Conservation (phyloP, 2,888 invertebrate species). For the Lycophotia porphyrea region DNA sequence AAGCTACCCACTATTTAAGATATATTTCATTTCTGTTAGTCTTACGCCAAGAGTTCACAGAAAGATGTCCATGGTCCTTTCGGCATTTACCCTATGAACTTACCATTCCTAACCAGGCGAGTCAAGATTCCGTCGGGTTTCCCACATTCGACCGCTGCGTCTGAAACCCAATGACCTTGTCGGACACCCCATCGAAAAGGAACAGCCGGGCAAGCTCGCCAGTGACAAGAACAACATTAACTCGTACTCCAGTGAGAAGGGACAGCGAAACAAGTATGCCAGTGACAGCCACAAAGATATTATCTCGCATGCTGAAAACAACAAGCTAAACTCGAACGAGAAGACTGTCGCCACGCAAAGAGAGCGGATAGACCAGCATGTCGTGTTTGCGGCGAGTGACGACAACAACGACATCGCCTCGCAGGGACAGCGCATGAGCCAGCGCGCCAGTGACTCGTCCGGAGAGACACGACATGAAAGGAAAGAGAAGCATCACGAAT, state of each 20-base stretch:
- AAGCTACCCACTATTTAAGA: neutral
- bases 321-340: neutral
- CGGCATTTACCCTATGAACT: neutral
- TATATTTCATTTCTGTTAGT: neutral
- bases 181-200: neutral
- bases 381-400: neutral
- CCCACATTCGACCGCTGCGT: neutral
- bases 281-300: neutral
- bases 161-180: constrained; percentile 1
- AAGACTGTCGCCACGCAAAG: neutral
- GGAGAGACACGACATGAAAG: neutral
- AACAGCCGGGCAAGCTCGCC: neutral
- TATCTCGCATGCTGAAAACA: neutral
- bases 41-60: neutral
- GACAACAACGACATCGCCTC: neutral
- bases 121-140: constrained; percentile 56
- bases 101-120: constrained; percentile 48
- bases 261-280: no score
- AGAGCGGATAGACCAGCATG: neutral
- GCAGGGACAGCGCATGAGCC: neutral
- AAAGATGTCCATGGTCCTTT: neutral
- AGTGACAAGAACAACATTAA: neutral
- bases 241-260: constrained; percentile 3
- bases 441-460: neutral
- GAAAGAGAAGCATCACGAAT: constrained; percentile 6